phyloP scores from a whole-genome alignment of 2,888 invertebrate species.

The Macaria notata region DNA sequence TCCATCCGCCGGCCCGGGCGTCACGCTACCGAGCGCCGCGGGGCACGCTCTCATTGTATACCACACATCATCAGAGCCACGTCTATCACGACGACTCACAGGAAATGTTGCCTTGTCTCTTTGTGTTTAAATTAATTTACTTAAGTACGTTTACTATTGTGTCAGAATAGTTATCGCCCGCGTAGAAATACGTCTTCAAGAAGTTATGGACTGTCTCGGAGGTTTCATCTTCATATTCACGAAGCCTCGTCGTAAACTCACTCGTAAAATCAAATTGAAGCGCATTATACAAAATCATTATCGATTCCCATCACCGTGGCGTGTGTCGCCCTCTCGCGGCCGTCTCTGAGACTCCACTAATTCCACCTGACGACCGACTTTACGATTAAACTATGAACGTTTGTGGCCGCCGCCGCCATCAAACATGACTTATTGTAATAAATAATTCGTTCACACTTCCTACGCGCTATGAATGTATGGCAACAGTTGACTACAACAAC shows the following conservation, averaged over 20 bases:
- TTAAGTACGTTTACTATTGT: no score
- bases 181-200: no score
- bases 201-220: no score
- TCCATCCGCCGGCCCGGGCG: constrained; percentile 20
- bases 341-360: constrained; percentile 3
- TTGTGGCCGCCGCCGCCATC: constrained; percentile 11
- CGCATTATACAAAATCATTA: constrained; percentile 20
- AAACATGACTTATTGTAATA: constrained; percentile 19
- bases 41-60: not conserved
- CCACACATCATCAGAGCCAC: no score
- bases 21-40: constrained; percentile 33
- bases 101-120: no score
- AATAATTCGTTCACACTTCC: not conserved
- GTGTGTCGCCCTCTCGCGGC: not conserved
- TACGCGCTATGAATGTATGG: no score
- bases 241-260: constrained; percentile 2
- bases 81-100: no score
- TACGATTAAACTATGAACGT: not conserved
- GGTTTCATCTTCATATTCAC: constrained; percentile 1
- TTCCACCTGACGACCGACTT: not conserved
- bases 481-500: no score
- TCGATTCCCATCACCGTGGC: constrained; percentile 9
- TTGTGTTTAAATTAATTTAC: no score
- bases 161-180: no score
- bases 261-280: constrained; percentile 14